phyloP scores from a whole-genome alignment of 2,797 vertebrate species.

The Anas capensis region DNA sequence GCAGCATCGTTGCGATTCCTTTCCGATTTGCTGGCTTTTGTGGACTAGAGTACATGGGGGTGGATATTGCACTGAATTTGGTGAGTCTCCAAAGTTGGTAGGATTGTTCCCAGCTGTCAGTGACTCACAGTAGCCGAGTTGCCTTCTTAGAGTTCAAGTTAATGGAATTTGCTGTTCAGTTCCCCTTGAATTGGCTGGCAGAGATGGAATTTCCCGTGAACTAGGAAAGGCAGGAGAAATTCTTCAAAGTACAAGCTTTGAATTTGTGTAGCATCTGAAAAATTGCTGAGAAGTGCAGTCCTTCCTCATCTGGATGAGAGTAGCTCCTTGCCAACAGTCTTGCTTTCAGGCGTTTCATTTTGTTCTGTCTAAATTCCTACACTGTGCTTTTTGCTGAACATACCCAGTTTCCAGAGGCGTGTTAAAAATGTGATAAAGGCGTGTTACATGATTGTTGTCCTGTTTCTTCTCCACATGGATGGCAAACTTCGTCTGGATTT shows the following conservation, averaged over 20 bases:
- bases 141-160: conserved; percentile 37
- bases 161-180: conserved; percentile 54
- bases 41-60: neutral
- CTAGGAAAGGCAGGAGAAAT: conserved; percentile 5
- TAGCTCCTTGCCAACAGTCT: neutral
- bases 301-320: neutral
- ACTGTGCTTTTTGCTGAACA: neutral
- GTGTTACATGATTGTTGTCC: neutral
- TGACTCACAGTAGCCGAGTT: conserved; percentile 54
- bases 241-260: neutral
- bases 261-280: neutral
- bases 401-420: neutral
- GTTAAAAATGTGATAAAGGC: neutral
- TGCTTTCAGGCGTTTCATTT: neutral
- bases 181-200: conserved; percentile 33
- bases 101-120: conserved; percentile 51
- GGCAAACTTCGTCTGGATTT: neutral
- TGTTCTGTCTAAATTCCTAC: neutral
- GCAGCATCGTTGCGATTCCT: neutral
- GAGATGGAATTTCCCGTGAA: conserved; percentile 38
- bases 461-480: neutral
- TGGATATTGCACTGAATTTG: neutral
- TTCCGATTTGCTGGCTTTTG: conserved; percentile 3
- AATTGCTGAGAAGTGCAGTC: neutral
- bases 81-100: conserved; percentile 18